These are phyloP conservation scores for Uromys caudimaculatus DNA, from an alignment of 2,797 vertebrate genomes.

Conservation along the genomic window DNA sequence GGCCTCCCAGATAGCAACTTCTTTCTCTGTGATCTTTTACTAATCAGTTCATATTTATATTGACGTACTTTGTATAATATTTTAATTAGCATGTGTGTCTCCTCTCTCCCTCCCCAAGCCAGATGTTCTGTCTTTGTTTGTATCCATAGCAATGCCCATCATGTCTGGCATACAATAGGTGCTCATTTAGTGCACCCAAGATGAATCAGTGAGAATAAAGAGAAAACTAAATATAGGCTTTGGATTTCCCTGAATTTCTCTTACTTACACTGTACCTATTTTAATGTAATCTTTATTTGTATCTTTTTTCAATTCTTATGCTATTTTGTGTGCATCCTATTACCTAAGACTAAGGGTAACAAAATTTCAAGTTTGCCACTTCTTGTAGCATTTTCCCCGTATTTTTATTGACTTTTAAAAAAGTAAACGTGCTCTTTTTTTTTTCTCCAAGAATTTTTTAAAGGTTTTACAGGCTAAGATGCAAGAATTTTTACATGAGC, in stretches of 20 bases:
- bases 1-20: background rate
- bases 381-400: constrained; percentile 32
- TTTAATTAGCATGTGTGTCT: constrained; percentile 7
- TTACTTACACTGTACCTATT: constrained; percentile 51
- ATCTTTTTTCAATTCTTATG: constrained; percentile 25
- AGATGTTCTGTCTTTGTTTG: constrained; percentile 32
- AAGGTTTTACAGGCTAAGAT: background rate
- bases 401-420: constrained; percentile 28
- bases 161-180: background rate
- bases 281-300: constrained; percentile 50
- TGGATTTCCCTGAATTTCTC: constrained; percentile 42
- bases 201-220: background rate
- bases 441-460: constrained; percentile 28
- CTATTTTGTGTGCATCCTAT: background rate
- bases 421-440: constrained; percentile 28
- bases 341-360: constrained; percentile 5
- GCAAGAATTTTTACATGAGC: constrained; percentile 44
- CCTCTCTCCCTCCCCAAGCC: background rate
- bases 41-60: constrained; percentile 26
- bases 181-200: constrained; percentile 29
- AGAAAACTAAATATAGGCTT: background rate
- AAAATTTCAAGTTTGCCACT: constrained; percentile 37
- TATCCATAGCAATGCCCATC: background rate
- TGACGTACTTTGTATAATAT: background rate
- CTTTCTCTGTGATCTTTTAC: constrained; percentile 23